phyloP scores from a whole-genome alignment of 2,797 vertebrate species.

The Gymnoscopelus microlampas region DNA sequence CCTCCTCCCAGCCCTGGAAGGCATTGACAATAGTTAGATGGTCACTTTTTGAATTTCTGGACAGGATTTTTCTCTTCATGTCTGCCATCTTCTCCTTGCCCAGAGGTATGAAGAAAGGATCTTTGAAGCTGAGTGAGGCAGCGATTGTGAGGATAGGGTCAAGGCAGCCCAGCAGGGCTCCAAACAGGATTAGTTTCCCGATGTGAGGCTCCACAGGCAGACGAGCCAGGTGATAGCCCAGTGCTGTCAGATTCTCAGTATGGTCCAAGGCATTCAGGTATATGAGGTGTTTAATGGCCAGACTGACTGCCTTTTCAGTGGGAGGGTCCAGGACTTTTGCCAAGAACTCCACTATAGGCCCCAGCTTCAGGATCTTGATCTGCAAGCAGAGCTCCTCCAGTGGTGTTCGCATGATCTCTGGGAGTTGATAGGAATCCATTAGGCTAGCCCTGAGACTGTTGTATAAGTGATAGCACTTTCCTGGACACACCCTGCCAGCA shows the following conservation, averaged over 20 bases:
- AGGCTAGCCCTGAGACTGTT: conserved; percentile 92
- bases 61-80: conserved; percentile 88
- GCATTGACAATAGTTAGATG: conserved; percentile 97
- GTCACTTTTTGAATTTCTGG: conserved; percentile 93
- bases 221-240: conserved; percentile 93
- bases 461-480: conserved; percentile 96
- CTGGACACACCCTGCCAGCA: conserved; percentile 95
- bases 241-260: conserved; percentile 90
- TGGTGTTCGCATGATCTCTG: conserved; percentile 95
- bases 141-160: conserved; percentile 97
- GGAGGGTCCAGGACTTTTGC: conserved; percentile 91
- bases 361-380: conserved; percentile 97
- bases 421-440: conserved; percentile 93
- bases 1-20: conserved; percentile 95
- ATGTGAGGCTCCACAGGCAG: conserved; percentile 97
- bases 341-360: conserved; percentile 90
- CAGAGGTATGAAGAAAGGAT: conserved; percentile 97
- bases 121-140: conserved; percentile 98
- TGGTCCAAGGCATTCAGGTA: conserved; percentile 95
- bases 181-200: conserved; percentile 98
- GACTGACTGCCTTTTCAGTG: conserved; percentile 83
- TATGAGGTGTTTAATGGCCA: conserved; percentile 93
- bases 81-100: conserved; percentile 97
- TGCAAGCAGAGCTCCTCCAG: conserved; percentile 97
- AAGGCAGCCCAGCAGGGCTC: conserved; percentile 93